These are phyloP conservation scores for Drosophila takahashii DNA, from an alignment of 1,140 invertebrate genomes.

Conservation along the genomic window DNA sequence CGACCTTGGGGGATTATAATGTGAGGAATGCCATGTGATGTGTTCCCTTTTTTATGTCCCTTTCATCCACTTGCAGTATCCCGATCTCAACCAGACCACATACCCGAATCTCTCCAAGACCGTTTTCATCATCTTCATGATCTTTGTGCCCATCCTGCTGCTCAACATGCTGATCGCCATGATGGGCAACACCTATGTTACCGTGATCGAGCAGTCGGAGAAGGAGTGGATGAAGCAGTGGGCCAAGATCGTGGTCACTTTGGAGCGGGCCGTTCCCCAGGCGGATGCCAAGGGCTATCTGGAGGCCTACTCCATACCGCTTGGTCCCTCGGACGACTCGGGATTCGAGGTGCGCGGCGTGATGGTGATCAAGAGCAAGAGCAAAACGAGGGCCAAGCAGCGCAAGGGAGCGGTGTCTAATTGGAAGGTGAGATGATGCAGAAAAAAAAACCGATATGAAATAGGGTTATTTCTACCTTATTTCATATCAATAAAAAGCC, in stretches of 20 bases:
- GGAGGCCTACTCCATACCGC: constrained; percentile 97
- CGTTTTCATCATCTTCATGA: constrained; percentile 98
- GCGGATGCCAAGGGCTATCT: constrained; percentile 95
- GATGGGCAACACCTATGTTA: constrained; percentile 99
- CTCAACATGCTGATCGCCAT: constrained; percentile 99
- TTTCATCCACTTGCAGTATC: constrained; percentile 90
- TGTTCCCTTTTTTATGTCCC: background rate
- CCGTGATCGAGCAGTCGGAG: constrained; percentile 98
- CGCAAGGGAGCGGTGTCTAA: constrained; percentile 97
- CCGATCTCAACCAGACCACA: constrained; percentile 93
- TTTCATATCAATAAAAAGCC: too few relatives aligned
- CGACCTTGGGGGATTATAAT: constrained; percentile 98
- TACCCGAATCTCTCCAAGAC: constrained; percentile 96
- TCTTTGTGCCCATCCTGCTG: constrained; percentile 97
- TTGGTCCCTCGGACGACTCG: constrained; percentile 93
- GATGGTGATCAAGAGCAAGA: constrained; percentile 99
- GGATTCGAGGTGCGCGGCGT: constrained; percentile 94
- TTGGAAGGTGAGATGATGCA: constrained; percentile 93
- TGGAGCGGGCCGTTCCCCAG: constrained; percentile 96
- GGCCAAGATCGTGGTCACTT: constrained; percentile 98
- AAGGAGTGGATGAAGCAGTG: constrained; percentile 99
- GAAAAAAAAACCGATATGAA: too few relatives aligned
- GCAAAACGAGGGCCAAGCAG: constrained; percentile 97
- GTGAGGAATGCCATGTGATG: constrained; percentile 87
- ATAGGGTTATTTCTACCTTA: too few relatives aligned